Evolutionary conservation across 2,113 vertebrate genomes (phyloP).

Genomic region (Plecotus auritus): DNA sequence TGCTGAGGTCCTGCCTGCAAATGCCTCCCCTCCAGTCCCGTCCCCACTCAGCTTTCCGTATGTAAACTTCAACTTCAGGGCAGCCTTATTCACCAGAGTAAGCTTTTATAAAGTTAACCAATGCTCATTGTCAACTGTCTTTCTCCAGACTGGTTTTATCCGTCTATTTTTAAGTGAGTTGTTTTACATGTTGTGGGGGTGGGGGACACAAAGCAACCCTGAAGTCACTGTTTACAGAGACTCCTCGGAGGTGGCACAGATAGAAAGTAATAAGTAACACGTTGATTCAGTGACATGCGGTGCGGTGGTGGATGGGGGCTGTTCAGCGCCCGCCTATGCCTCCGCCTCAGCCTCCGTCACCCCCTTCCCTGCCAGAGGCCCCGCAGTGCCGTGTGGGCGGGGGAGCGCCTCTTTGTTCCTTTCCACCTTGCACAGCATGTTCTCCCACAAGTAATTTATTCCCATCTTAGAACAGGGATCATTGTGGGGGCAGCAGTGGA

Average conservation of each 20-base stretch:
- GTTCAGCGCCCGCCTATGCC: background rate
- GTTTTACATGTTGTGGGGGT: background rate
- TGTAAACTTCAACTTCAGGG: rapidly evolving
- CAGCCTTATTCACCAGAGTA: background rate
- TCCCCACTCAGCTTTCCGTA: rapidly evolving
- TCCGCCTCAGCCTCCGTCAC: background rate
- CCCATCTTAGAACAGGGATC: background rate
- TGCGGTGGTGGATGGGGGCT: background rate
- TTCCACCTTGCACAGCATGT: constrained; percentile 49
- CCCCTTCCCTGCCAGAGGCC: background rate
- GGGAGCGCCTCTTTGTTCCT: constrained; percentile 31
- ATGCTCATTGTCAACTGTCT: background rate
- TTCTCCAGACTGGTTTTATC: background rate
- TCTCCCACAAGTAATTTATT: constrained; percentile 35
- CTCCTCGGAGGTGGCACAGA: background rate
- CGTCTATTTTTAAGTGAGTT: background rate
- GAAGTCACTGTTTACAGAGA: background rate
- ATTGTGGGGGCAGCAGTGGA: background rate
- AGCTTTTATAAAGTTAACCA: background rate
- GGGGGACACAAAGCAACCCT: background rate
- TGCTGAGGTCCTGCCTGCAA: background rate
- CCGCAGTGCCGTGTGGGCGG: background rate
- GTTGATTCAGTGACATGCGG: background rate
- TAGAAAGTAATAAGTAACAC: background rate
- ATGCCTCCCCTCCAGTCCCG: rapidly evolving